Conservation (phyloP, 2,888 invertebrate genomes). For the Lottia scabra region DNA sequence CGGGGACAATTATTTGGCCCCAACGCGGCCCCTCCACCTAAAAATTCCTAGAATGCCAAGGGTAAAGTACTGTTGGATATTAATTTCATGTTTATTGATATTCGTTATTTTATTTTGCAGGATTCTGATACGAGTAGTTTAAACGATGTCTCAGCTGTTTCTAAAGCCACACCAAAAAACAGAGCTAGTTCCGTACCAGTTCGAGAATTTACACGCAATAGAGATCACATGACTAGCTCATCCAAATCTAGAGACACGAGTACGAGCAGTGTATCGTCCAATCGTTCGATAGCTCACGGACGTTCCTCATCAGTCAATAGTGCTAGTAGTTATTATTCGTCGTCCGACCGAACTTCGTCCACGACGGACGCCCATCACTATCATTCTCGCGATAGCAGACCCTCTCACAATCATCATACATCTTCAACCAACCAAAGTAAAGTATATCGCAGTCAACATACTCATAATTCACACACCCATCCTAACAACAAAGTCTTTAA, state of each 20-base stretch:
- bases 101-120: slow-evolving; percentile 25
- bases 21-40: too few species aligned
- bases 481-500: slow-evolving; percentile 19
- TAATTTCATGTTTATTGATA: too few species aligned
- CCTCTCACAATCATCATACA: neutral
- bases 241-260: slow-evolving; percentile 54
- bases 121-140: slow-evolving; percentile 40
- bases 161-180: slow-evolving; percentile 22
- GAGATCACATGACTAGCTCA: slow-evolving; percentile 11
- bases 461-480: slow-evolving; percentile 9
- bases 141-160: slow-evolving; percentile 15
- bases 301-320: slow-evolving; percentile 13
- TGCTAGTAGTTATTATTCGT: slow-evolving; percentile 6
- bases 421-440: neutral
- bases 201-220: slow-evolving; percentile 25
- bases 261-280: slow-evolving; percentile 57
- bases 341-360: neutral
- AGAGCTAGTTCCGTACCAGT: slow-evolving; percentile 26
- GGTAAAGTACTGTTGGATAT: too few species aligned
- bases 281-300: slow-evolving; percentile 33
- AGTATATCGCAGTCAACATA: neutral
- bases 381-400: neutral
- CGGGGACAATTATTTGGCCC: too few species aligned
- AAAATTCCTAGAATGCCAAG: too few species aligned
- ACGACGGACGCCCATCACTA: neutral